phyloP scores from a whole-genome alignment of 1,140 invertebrate species.

The Trichonephila clavata region DNA sequence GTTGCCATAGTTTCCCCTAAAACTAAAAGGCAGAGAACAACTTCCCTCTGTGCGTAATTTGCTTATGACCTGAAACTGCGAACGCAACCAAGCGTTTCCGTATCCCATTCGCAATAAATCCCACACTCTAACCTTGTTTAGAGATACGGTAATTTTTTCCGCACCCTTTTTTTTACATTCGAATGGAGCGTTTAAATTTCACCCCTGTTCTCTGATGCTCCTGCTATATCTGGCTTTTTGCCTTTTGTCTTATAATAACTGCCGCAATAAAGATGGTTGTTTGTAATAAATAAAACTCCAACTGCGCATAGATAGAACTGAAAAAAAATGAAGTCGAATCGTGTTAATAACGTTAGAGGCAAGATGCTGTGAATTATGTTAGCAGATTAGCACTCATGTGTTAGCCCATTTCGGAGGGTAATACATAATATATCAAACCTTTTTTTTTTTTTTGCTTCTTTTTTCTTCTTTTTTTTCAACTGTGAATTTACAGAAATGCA shows the following conservation, averaged over 20 bases:
- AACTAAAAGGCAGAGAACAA: background rate
- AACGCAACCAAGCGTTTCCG: background rate
- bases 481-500: constrained; percentile 3
- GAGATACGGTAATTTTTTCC: constrained; percentile 56
- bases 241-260: constrained; percentile 56
- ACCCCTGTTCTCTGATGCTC: constrained; percentile 31
- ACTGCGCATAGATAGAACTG: background rate
- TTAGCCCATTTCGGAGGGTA: constrained; percentile 43
- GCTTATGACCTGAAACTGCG: constrained; percentile 17
- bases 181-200: constrained; percentile 49
- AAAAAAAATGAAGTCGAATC: constrained; percentile 24
- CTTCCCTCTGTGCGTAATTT: constrained; percentile 18
- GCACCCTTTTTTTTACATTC: constrained; percentile 19
- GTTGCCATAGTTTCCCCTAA: constrained; percentile 24
- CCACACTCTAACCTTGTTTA: constrained; percentile 62
- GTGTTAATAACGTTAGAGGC: constrained; percentile 53
- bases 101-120: constrained; percentile 60
- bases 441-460: too few relatives aligned
- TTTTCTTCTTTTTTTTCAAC: constrained; percentile 38
- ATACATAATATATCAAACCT: constrained; percentile 67
- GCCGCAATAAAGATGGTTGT: constrained; percentile 57
- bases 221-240: constrained; percentile 57
- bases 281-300: constrained; percentile 56
- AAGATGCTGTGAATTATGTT: constrained; percentile 61
- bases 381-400: constrained; percentile 51